phyloP scores from a whole-genome alignment of 1,140 invertebrate species.

The Pseudobourletiella spinata region DNA sequence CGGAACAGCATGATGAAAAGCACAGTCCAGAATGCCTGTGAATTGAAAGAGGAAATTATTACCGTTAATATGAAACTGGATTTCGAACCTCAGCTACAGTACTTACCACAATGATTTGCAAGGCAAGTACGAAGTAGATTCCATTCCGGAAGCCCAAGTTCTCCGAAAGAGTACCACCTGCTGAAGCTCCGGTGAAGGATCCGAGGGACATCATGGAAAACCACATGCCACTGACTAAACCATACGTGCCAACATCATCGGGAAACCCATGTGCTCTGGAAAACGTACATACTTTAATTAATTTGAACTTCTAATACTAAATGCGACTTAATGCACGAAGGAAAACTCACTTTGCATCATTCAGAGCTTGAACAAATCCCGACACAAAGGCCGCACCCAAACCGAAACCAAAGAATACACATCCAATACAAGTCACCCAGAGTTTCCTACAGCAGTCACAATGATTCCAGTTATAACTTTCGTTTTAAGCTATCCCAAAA shows the following conservation, averaged over 20 bases:
- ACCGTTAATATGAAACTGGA: not conserved
- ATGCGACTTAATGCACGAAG: not conserved
- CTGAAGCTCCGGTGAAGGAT: slow-evolving; percentile 40
- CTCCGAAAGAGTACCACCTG: slow-evolving; percentile 60
- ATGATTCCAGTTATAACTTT: not conserved
- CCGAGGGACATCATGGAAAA: slow-evolving; percentile 42
- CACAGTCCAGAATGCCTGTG: not conserved
- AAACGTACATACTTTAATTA: not conserved
- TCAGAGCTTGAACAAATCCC: slow-evolving; percentile 68
- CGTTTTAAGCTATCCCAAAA: not conserved
- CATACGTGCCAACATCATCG: slow-evolving; percentile 42
- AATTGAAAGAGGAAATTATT: not conserved
- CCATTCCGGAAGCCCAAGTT: slow-evolving; percentile 51
- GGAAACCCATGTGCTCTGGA: slow-evolving; percentile 40
- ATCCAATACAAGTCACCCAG: slow-evolving; percentile 55
- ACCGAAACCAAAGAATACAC: slow-evolving; percentile 67
- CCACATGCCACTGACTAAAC: slow-evolving; percentile 43
- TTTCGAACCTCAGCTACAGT: not conserved
- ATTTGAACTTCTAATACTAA: not conserved
- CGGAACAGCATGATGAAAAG: not conserved
- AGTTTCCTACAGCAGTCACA: slow-evolving; percentile 48
- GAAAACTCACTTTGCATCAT: slow-evolving; percentile 56
- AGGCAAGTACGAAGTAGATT: not conserved
- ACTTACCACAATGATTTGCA: slow-evolving; percentile 3
- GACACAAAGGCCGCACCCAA: slow-evolving; percentile 71